Conservation (phyloP, 2,113 vertebrate genomes). For the Cisticola juncidis region DNA sequence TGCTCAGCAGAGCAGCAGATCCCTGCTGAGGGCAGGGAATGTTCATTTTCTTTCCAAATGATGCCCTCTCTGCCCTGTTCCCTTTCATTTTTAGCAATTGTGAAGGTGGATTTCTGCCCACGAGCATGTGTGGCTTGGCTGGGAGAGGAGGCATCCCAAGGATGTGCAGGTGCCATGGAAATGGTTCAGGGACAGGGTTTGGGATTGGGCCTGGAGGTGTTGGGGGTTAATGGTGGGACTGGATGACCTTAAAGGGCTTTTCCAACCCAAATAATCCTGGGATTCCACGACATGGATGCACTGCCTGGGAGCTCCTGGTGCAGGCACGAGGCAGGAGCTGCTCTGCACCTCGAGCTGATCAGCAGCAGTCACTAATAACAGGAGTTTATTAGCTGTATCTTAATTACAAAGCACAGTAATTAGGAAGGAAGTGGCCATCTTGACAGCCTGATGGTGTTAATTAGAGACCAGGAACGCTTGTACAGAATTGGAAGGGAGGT, state of each 20-base stretch:
- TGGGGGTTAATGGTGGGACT: neutral
- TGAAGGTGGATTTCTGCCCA: neutral
- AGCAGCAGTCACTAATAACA: neutral
- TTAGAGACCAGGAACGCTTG: neutral
- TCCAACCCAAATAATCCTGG: neutral
- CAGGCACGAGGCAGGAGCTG: neutral
- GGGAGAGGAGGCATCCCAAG: neutral
- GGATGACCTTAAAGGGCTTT: neutral
- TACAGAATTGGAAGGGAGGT: neutral
- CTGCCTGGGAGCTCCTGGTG: accelerated
- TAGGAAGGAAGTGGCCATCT: neutral
- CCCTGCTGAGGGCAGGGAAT: neutral
- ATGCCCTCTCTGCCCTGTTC: neutral
- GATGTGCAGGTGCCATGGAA: neutral
- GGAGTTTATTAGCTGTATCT: neutral
- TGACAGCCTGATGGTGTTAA: neutral
- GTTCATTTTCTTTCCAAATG: neutral
- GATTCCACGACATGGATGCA: accelerated
- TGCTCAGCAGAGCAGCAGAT: neutral
- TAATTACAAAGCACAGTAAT: neutral
- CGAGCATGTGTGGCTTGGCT: accelerated
- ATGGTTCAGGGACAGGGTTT: neutral
- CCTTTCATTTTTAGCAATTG: accelerated
- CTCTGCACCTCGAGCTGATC: neutral
- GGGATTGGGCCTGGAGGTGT: neutral